Evolutionary conservation across 2,113 vertebrate species (phyloP).

Genomic region (Perognathus longimembris): DNA sequence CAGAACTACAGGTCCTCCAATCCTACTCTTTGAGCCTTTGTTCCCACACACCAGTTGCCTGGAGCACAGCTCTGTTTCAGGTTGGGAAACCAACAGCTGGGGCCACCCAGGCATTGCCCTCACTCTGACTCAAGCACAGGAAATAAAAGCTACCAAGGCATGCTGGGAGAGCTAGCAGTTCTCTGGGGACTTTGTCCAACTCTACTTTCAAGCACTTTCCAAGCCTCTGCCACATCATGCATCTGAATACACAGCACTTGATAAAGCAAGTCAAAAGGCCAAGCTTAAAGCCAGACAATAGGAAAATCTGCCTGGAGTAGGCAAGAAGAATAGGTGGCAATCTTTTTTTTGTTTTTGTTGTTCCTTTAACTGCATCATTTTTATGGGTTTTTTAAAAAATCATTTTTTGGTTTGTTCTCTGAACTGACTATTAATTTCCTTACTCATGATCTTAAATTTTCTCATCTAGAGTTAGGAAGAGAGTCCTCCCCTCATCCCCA

Average conservation of each 20-base stretch:
- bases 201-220: fast-evolving
- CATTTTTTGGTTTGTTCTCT: neutral
- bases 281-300: neutral
- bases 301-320: neutral
- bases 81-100: neutral
- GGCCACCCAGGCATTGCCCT: neutral
- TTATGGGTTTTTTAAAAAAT: neutral
- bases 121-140: neutral
- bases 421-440: neutral
- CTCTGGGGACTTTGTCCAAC: neutral
- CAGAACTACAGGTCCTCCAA: neutral
- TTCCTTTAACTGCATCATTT: neutral
- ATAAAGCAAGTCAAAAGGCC: neutral
- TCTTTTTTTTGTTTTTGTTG: neutral
- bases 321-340: neutral
- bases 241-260: neutral
- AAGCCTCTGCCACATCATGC: neutral
- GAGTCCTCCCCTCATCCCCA: neutral
- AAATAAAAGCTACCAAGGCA: neutral
- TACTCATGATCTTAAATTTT: neutral
- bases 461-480: neutral
- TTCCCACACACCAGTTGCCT: neutral
- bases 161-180: neutral
- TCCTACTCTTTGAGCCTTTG: neutral
- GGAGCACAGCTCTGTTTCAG: neutral